These are phyloP conservation scores for Stenotaenia linearis DNA, from an alignment of 2,888 invertebrate genomes.

Conservation along the genomic window DNA sequence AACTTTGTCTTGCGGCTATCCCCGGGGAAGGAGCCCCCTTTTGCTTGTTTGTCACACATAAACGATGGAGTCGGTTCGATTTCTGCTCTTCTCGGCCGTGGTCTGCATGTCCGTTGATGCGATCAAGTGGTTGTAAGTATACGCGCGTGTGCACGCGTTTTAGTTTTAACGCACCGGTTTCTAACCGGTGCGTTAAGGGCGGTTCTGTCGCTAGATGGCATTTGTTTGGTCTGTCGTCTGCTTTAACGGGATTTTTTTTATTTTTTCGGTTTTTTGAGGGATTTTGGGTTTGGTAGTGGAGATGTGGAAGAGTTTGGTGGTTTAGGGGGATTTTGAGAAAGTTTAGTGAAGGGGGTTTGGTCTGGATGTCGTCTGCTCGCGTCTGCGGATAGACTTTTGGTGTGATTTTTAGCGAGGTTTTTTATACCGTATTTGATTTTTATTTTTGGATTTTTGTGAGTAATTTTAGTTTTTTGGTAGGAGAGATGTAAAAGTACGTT, in stretches of 20 bases:
- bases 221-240: background rate
- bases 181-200: background rate
- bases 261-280: background rate
- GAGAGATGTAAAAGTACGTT: too few species aligned
- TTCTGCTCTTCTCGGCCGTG: background rate
- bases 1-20: slow-evolving; percentile 21
- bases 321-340: too few species aligned
- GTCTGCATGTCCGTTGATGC: background rate
- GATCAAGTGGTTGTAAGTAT: slow-evolving; percentile 18
- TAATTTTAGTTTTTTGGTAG: too few species aligned
- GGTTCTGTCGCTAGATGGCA: background rate
- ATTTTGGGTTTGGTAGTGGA: background rate
- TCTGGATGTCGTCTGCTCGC: too few species aligned
- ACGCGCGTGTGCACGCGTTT: background rate
- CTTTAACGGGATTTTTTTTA: background rate
- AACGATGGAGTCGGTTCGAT: slow-evolving; percentile 8
- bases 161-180: background rate
- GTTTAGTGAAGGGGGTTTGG: too few species aligned
- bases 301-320: too few species aligned
- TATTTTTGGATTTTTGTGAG: too few species aligned
- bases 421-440: too few species aligned
- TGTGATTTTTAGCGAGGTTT: too few species aligned
- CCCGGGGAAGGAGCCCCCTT: slow-evolving; percentile 24
- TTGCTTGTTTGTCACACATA: slow-evolving; percentile 17
- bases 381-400: too few species aligned